Conservation (phyloP, 2,113 vertebrate species). For the Chaetorhynchus papuensis region DNA sequence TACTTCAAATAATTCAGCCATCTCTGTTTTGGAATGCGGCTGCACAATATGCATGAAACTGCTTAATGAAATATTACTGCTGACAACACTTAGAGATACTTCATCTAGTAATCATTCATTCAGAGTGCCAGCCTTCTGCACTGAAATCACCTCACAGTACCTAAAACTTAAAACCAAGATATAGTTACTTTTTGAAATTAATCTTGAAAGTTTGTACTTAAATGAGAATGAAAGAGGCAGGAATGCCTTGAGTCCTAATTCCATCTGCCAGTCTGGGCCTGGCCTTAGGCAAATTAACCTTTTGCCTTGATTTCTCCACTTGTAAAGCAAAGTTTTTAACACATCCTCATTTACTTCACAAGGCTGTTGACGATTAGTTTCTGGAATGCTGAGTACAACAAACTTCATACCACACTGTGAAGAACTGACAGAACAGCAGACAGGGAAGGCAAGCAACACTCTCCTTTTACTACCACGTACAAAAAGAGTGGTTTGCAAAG, state of each 20-base stretch:
- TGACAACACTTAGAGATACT: neutral
- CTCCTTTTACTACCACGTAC: neutral
- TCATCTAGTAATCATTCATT: neutral
- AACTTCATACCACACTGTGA: neutral
- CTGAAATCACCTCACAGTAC: neutral
- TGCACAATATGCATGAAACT: neutral
- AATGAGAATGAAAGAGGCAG: neutral
- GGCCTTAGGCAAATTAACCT: constrained; percentile 18
- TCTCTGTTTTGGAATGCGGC: neutral
- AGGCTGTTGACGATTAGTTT: neutral
- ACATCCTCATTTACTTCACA: constrained; percentile 8
- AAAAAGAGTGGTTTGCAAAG: neutral
- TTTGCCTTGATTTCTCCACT: neutral
- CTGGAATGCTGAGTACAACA: neutral
- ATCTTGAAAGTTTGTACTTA: neutral
- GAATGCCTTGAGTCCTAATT: neutral
- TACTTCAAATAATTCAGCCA: neutral
- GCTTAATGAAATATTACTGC: neutral
- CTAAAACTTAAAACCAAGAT: neutral
- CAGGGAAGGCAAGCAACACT: neutral
- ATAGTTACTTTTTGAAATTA: neutral
- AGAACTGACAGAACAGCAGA: neutral
- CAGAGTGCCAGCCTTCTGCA: neutral
- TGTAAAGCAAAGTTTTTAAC: constrained; percentile 18
- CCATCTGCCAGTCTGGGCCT: neutral